Evolutionary conservation across 2,797 vertebrate genomes (phyloP).

Genomic region (Myotis daubentonii): DNA sequence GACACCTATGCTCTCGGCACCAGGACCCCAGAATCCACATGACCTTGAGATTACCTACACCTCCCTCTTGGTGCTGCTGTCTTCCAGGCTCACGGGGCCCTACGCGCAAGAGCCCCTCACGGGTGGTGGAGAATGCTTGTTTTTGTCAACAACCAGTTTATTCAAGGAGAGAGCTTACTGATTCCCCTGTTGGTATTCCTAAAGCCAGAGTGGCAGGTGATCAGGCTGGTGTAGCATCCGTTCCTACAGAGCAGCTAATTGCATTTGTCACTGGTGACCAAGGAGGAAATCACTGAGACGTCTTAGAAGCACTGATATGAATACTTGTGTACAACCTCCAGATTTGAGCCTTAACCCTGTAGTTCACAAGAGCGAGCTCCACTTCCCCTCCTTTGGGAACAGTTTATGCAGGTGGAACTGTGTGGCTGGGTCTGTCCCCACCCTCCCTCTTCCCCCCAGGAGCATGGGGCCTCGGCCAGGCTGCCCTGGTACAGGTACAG

Average conservation of each 20-base stretch:
- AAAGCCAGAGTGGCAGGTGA: slow-evolving; percentile 17
- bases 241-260: background rate
- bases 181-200: background rate
- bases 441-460: background rate
- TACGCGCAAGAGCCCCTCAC: background rate
- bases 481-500: background rate
- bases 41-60: slow-evolving; percentile 43
- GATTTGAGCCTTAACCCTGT: slow-evolving; percentile 64
- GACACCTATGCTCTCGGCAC: background rate
- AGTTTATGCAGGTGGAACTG: background rate
- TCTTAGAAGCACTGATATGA: background rate
- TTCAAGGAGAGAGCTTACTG: background rate
- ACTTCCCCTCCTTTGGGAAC: background rate
- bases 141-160: slow-evolving; percentile 41
- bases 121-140: background rate
- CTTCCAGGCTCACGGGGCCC: slow-evolving; percentile 17
- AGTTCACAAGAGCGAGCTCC: background rate
- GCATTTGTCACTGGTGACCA: background rate
- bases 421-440: background rate
- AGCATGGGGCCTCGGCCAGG: background rate
- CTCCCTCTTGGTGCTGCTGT: slow-evolving; percentile 69
- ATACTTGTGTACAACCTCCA: background rate
- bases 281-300: slow-evolving; percentile 1
- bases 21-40: background rate
- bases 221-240: background rate